Evolutionary conservation across 2,113 vertebrate genomes (phyloP), one percentile per base, ranked within the genome.

Genomic region (Ictalurus punctatus): DNA sequence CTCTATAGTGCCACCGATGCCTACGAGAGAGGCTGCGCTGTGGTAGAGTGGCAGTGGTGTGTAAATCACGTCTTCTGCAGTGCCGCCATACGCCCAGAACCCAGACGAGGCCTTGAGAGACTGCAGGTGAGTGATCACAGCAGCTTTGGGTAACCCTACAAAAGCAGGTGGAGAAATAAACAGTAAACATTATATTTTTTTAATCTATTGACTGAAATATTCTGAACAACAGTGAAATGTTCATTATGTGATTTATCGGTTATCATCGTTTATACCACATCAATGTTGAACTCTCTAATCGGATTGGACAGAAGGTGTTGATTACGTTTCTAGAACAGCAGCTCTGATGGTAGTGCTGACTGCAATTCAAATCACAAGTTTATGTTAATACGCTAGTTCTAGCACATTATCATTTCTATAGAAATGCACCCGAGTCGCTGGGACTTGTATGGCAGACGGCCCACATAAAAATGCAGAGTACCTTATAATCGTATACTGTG

Each of bases 41-140:
- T 99, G 98, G 92, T 99, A 99, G 73, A 99, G 96, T 17, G 98
- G 98, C 65, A 99, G 95, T 25, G 97, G 94, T 89, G 96, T 94
- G 94, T 99, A 99, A 58, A 99, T 74, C 0, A 98, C 92, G 13
- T 99, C 98, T 81, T 96, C 90, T 54, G 94, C 23, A 25, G 92
- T 96, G 12, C 93, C 97, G 4, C 97, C 97, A 19, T 97, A 98
- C 0, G 93, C 96, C 96, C 96, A 97, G 9, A 99, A 92, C 4
- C 96, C 97, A 85, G 90, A 94, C 67, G 97, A 95, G 14, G 94
- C 96, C 92, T 96, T 97, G 86, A 98, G 87, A 63, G 95, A 89
- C 90, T 97, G 97, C 19, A 97, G 88, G 78, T 99, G 96, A 61
- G 95, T 96, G 92, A 99, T 97, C 65, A 99, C 95, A 65, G 98